Base-by-base conservation (phyloP, 2,888 invertebrate genomes). In the Xylophagus ater region DNA sequence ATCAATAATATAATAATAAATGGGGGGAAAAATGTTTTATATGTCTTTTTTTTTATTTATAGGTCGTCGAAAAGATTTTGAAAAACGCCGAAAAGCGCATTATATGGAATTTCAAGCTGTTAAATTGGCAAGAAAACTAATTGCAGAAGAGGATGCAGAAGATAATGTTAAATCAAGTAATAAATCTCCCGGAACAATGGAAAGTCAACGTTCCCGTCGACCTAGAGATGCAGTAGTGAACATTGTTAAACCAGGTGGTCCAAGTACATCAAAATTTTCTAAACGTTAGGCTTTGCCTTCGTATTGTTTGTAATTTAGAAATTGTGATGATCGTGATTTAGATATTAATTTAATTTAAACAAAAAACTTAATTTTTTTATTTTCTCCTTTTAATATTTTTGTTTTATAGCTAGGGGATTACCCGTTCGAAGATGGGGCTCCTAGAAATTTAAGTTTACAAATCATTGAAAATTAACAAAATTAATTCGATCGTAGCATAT, bases 51-150 rank as follows among this genome's bases (percentile, higher is more conserved):
- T 23, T 23, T 6, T 10, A 23, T 36, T 41, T 29, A 31, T 13
- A 32, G 81, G 70, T 50, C 76, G 77, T 53, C 73, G 83, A 53
- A 71, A 76, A 54, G 78, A 80, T 45, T 98, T 98, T 58, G 90
- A 94, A 65, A 76, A 80, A 50, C 94, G 93, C 60, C 74, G 98
- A 46, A 96, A 93, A 71, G 81, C 85, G 53, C 98, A 98, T 58
- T 98, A 98, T 66, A 93, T 96, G 65, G 98, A 98, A 66, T 97
- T 87, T 65, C 83, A 92, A 65, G 94, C 93, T 1, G 81, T 96
- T 6, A 86, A 90, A 63, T 65, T 93, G 56, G 93, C 94, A 17
- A 74, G 90, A 51, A 85, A 93, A 64, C 70, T 94, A 48, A 76
- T 94, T 69, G 79, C 87, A 49, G 85, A 92, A 57, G 93, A 93